Evolutionary conservation across 1,140 invertebrate species (phyloP), one percentile per base, ranked within the genome.

Genomic region (Leptopilina clavipes): DNA sequence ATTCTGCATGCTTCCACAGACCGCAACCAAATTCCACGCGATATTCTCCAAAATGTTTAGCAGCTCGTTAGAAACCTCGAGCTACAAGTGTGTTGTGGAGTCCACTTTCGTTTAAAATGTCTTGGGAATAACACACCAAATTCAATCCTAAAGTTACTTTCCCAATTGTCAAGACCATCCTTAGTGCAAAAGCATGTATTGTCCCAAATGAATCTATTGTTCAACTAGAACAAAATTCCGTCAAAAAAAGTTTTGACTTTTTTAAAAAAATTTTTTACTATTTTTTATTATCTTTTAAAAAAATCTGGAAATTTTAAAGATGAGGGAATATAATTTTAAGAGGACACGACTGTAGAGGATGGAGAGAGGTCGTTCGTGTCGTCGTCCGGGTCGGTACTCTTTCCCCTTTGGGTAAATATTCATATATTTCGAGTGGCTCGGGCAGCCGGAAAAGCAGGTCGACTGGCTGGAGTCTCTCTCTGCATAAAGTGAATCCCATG

Each of bases 371-470:
- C 74, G 56, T 76, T 71, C 65, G 70, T 71, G 65, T 71, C 74
- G 59, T 65, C 22, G 59, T 65, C 22, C 45, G 31, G 74, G 70
- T 37, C 37, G 56, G 17, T 10, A 43, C 54, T 70, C 54, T 76
- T 72, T 65, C 72, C 40, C 74, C 59, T 37, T 65, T 70, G 45
- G 52, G 44, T 80, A 73, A 77, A 80, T 79, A 79, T 79, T 79
- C 78, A 79, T 79, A 74, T 74, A 79, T 79, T 76, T 79, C 22
- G 25, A 79, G 75, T 72, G 43, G 74, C 17, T 71, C 70, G n/a
- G 37, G 45, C 52, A 59, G 45, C 12, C 19, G 43, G 48, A 65
- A 40, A 70, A 74, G 44, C 44, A 40, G 71, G 71, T 76, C 71
- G 59, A 65, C 59, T 65, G 70, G 54, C 31, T 45, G 59, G 71